Conservation (phyloP, 2,113 vertebrate species). For the Hemibagrus wyckioides region DNA sequence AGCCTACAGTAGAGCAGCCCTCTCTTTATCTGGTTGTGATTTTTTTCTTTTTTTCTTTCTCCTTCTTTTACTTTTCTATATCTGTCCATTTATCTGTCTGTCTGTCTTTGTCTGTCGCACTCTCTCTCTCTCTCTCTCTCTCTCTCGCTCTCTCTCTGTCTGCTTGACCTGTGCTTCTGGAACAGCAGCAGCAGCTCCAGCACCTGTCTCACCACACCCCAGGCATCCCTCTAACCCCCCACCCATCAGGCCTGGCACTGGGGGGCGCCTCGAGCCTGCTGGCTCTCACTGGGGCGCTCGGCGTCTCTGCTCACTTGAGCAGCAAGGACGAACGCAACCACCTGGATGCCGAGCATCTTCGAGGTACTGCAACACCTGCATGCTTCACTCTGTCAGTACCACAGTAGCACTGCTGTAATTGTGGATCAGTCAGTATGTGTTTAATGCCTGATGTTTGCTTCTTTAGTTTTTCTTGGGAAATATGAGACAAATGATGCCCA, state of each 20-base stretch:
- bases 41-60: slow-evolving; percentile 30
- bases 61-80: slow-evolving; percentile 24
- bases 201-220: slow-evolving; percentile 86
- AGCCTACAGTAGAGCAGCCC: slow-evolving; percentile 60
- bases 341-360: slow-evolving; percentile 75
- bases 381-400: neutral
- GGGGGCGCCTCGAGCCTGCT: slow-evolving; percentile 81
- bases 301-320: slow-evolving; percentile 79
- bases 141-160: slow-evolving; percentile 11
- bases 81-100: neutral
- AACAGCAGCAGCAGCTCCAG: slow-evolving; percentile 96
- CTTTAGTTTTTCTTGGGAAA: neutral
- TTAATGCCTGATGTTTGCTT: neutral
- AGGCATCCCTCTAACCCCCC: slow-evolving; percentile 79
- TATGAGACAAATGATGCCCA: neutral
- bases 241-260: slow-evolving; percentile 79
- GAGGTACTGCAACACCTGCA: slow-evolving; percentile 70
- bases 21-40: slow-evolving; percentile 62
- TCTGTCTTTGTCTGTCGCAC: neutral
- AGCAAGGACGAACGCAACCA: slow-evolving; percentile 83
- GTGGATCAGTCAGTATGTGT: neutral
- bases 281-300: slow-evolving; percentile 82
- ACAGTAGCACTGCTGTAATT: neutral
- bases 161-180: slow-evolving; percentile 61
- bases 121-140: slow-evolving; percentile 46